A percentile compares a stretch with the other conserved stretches of the same genome.
phyloP scores from a whole-genome alignment of 2,888 invertebrate species.

The Dynastes tityus region DNA sequence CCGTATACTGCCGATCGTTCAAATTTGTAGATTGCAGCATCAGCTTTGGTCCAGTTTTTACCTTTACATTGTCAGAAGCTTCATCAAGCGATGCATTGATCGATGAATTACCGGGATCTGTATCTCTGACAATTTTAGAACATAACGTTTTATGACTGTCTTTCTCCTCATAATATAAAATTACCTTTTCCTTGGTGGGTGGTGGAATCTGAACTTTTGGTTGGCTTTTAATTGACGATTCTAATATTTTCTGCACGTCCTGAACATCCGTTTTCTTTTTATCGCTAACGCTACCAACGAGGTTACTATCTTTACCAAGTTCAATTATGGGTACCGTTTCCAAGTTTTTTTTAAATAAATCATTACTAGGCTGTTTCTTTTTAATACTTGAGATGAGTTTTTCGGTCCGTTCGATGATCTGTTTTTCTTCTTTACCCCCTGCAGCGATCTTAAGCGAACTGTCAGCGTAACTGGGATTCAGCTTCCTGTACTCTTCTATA shows the following conservation, averaged over 20 bases:
- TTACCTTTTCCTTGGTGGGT: conserved; percentile 7
- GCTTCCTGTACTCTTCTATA: conserved; percentile 30
- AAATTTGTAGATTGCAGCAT: conserved; percentile 48
- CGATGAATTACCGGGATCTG: neutral
- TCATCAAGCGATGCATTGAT: neutral
- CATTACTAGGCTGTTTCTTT: neutral
- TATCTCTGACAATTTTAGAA: conserved; percentile 25
- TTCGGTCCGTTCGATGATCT: conserved; percentile 21
- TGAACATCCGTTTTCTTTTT: neutral
- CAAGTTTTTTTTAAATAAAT: neutral
- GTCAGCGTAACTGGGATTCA: conserved; percentile 28
- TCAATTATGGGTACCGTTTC: neutral
- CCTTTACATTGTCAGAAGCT: conserved; percentile 15
- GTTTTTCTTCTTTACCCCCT: conserved; percentile 39
- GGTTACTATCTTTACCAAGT: neutral
- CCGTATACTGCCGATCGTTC: conserved; percentile 1
- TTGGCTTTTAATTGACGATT: neutral
- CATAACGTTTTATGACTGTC: conserved; percentile 12
- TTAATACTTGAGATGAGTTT: conserved; percentile 24
- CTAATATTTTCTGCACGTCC: neutral
- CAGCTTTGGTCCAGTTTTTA: conserved; percentile 51
- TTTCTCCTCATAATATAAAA: conserved; percentile 43
- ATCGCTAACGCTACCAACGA: neutral
- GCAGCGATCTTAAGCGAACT: conserved; percentile 13
- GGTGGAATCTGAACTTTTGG: conserved; percentile 11